Base-by-base conservation (phyloP, 2,888 invertebrate genomes). In the Mystacides longicornis region DNA sequence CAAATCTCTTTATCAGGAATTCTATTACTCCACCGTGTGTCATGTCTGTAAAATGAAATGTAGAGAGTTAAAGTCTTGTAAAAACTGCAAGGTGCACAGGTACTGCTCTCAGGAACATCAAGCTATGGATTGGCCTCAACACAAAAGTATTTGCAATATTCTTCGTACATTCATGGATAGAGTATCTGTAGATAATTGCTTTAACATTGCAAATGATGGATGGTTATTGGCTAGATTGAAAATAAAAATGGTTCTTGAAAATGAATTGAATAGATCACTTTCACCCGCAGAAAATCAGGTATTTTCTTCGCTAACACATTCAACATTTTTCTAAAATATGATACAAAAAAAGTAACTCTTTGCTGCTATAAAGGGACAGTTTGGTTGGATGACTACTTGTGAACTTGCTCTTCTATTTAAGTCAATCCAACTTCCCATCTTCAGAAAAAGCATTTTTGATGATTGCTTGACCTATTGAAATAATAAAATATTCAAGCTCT, bases 91-190 rank as follows among this genome's bases (percentile, higher is more conserved):
- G 56, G 66, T 67, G 65, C 69, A 70, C 45, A 63, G 65, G 21
- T 71, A 70, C 55, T 71, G 70, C 50, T 58, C 65, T 4, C 65
- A 62, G 19, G 63, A 67, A 18, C 70, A 71, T 57, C 69, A 69
- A 52, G 67, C 64, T 60, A 55, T 62, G n/a, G 67, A 71, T 54
- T 71, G 69, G 68, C 59, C 62, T 3, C 62, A 62, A 1, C 71
- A 71, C 61, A 68, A 66, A 58, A 58, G 64, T 31, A 58, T 69
- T 18, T 70, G 69, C 52, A 62, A 63, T 18, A 59, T 64, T 19
- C 55, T 68, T 21, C 57, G 59, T 7, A 57, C 60, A 11, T 59
- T 66, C 49, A 46, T 63, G 2, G 23, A 23, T 9, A 54, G 57
- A 19, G 56, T 62, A 43, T 59, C 61, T 7, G 18, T 31, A 27